These are phyloP conservation scores for Neocrepidodera transversa DNA, from an alignment of 2,888 invertebrate genomes.

Conservation along the genomic window DNA sequence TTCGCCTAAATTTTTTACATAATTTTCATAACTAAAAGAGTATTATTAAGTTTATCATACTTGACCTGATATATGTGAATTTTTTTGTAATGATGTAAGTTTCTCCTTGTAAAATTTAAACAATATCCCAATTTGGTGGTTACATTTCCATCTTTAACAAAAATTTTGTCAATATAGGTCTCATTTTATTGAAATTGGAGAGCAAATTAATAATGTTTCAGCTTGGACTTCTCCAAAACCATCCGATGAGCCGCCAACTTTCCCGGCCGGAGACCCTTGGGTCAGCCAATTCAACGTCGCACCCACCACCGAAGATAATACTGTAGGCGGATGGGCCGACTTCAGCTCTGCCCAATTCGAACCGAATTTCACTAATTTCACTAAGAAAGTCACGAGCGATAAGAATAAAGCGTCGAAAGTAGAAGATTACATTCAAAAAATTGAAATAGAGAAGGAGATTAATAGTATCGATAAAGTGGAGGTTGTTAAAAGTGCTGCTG, in stretches of 20 bases:
- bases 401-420: conserved; percentile 18
- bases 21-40: no score
- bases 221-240: conserved; percentile 56
- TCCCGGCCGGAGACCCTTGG: conserved; percentile 53
- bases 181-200: no score
- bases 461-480: conserved; percentile 38
- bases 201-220: no score
- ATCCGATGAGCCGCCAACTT: conserved; percentile 25
- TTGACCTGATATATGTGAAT: no score
- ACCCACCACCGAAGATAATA: conserved; percentile 29
- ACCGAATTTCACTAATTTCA: conserved; percentile 44
- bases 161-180: no score
- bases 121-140: no score
- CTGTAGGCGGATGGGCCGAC: conserved; percentile 59
- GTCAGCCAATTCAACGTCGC: conserved; percentile 32
- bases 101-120: no score
- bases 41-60: no score
- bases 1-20: no score
- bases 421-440: conserved; percentile 32
- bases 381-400: conserved; percentile 12
- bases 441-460: conserved; percentile 30
- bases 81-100: no score
- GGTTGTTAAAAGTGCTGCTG: conserved; percentile 36
- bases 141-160: no score
- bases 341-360: conserved; percentile 56